Base-by-base conservation (phyloP, 2,888 invertebrate genomes). In the Caenorhabditis sp. region DNA sequence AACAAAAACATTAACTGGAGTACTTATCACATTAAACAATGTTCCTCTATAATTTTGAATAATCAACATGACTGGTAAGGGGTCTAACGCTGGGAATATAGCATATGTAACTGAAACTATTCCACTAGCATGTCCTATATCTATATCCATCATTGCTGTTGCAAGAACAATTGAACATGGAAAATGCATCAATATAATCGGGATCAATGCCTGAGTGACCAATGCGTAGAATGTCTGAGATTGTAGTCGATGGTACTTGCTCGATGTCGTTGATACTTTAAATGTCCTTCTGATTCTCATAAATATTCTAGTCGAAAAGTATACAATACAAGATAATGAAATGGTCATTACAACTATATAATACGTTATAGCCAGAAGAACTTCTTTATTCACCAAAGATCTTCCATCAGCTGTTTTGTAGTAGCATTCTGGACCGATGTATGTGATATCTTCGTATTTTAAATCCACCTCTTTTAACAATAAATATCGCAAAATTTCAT, bases 161-260 rank as follows among this genome's bases (percentile, higher is more conserved):
- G 52, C 17, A 17, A 63, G 59, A 7, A 68, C 23, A 43, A 54
- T 59, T 5, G 43, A 25, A 20, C 58, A 53, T 8, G 68, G 68
- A 12, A 63, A 49, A 23, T 59, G 62, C 17, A 68, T 25, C 7
- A 63, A 20, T 5, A 59, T 21, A 7, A 68, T n/a, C 0, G 68
- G 68, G 21, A 68, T 59, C 7, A 23, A 10, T 21, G 54, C 21
- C n/a, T 67, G 67, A 10, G 52, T 31, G 4, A 67, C 62, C 14
- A 67, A 43, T 4, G 61, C 67, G 25, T 57, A 68, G 25, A 68
- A 68, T 17, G 63, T 27, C 21, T 63, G 68, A 4, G 4, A 27
- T 20, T 68, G 68, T 17, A 59, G 50, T 12, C 12, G 20, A 21
- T 27, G 63, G 8, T 43, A 4, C 17, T 27, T 53, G 0, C 58